Evolutionary conservation across 2,113 vertebrate genomes (phyloP).

Genomic region (Noturus placidus): DNA sequence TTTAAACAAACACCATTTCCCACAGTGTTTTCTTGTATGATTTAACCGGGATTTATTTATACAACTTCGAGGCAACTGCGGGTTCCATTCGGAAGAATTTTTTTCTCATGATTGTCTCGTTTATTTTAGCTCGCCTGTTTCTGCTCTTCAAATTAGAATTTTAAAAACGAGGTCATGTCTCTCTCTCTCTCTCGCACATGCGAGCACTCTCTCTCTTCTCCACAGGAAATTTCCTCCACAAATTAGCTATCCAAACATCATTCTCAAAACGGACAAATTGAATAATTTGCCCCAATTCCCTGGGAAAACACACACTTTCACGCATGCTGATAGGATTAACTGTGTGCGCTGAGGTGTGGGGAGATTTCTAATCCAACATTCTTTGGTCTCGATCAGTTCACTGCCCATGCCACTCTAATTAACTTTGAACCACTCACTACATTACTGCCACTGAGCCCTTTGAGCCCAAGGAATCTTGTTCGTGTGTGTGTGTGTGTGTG

Average conservation of each 20-base stretch:
- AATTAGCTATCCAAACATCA: slow-evolving; percentile 64
- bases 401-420: slow-evolving; percentile 50
- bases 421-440: slow-evolving; percentile 36
- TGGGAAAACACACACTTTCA: slow-evolving; percentile 64
- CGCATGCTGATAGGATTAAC: slow-evolving; percentile 66
- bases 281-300: slow-evolving; percentile 66
- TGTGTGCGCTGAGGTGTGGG: slow-evolving; percentile 58
- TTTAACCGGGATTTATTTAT: slow-evolving; percentile 47
- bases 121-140: slow-evolving; percentile 52
- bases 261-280: slow-evolving; percentile 64
- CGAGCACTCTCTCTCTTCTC: slow-evolving; percentile 54
- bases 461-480: slow-evolving; percentile 24
- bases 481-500: slow-evolving; percentile 7
- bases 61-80: slow-evolving; percentile 34
- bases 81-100: slow-evolving; percentile 39
- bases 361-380: slow-evolving; percentile 64
- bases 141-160: slow-evolving; percentile 43
- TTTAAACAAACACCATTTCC: slow-evolving; percentile 41
- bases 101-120: slow-evolving; percentile 41
- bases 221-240: slow-evolving; percentile 61
- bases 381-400: slow-evolving; percentile 38
- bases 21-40: slow-evolving; percentile 34
- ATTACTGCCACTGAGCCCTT: slow-evolving; percentile 26
- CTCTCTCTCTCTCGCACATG: background rate
- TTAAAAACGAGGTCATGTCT: slow-evolving; percentile 39